Conservation (phyloP, 2,888 invertebrate genomes). For the Pogonocherus hispidulus region DNA sequence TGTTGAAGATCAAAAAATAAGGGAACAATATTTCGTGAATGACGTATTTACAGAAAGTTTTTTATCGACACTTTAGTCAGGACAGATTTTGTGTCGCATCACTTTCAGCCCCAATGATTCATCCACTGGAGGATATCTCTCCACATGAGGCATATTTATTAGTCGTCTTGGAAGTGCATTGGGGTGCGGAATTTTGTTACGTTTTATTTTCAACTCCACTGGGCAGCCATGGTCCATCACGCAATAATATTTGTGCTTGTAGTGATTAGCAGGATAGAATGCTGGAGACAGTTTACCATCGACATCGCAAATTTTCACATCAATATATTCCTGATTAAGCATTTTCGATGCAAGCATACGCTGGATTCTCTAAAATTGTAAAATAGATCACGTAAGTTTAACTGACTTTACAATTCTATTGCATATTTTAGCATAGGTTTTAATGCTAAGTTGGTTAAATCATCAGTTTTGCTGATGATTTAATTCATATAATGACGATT, state of each 20-base stretch:
- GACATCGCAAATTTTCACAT: slow-evolving; percentile 67
- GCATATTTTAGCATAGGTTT: too few relatives aligned
- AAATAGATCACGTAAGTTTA: too few relatives aligned
- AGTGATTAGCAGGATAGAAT: slow-evolving; percentile 68
- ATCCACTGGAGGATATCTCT: slow-evolving; percentile 59
- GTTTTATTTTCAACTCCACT: slow-evolving; percentile 61
- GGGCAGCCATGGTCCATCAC: slow-evolving; percentile 69
- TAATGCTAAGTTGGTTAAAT: too few relatives aligned
- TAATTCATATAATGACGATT: too few relatives aligned
- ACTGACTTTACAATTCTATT: not conserved
- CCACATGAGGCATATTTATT: slow-evolving; percentile 48
- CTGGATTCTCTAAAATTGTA: slow-evolving; percentile 62
- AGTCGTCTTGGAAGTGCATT: slow-evolving; percentile 52
- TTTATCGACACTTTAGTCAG: slow-evolving; percentile 5
- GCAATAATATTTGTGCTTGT: slow-evolving; percentile 72
- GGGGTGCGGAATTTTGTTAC: slow-evolving; percentile 56
- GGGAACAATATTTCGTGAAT: too few relatives aligned
- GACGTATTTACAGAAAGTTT: too few relatives aligned
- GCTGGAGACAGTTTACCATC: slow-evolving; percentile 65
- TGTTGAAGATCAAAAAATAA: too few relatives aligned
- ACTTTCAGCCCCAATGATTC: slow-evolving; percentile 35
- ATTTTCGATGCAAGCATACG: slow-evolving; percentile 66
- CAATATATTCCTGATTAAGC: slow-evolving; percentile 67
- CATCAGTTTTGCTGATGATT: too few relatives aligned
- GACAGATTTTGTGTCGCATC: not conserved